These are phyloP conservation scores for Apeltes quadracus DNA, from an alignment of 2,113 vertebrate species.

Conservation along the genomic window DNA sequence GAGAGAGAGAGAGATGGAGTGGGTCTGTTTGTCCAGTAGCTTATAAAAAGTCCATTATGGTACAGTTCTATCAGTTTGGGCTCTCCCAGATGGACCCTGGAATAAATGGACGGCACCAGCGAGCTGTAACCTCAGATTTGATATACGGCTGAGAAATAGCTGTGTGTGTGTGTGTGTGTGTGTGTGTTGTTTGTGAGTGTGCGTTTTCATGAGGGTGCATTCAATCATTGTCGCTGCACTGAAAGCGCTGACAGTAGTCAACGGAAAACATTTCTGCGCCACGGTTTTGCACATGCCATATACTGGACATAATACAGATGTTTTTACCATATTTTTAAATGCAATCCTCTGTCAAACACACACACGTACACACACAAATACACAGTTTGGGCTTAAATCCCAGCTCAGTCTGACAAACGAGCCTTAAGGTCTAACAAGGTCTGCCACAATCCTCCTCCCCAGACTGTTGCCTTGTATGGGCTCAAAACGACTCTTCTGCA, in stretches of 20 bases:
- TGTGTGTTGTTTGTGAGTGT: slow-evolving; percentile 15
- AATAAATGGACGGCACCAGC: slow-evolving; percentile 75
- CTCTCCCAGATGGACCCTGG: slow-evolving; percentile 73
- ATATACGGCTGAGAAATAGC: slow-evolving; percentile 67
- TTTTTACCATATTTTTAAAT: slow-evolving; percentile 59
- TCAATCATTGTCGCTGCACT: slow-evolving; percentile 30
- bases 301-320: slow-evolving; percentile 55
- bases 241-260: slow-evolving; percentile 33
- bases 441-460: slow-evolving; percentile 71
- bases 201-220: slow-evolving; percentile 25
- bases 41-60: slow-evolving; percentile 81
- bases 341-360: slow-evolving; percentile 21
- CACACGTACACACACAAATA: slow-evolving; percentile 26
- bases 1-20: slow-evolving; percentile 59
- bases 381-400: slow-evolving; percentile 68
- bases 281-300: slow-evolving; percentile 34
- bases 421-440: slow-evolving; percentile 73
- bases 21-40: slow-evolving; percentile 73
- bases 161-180: slow-evolving; percentile 19
- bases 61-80: slow-evolving; percentile 72
- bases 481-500: too few relatives aligned
- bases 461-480: slow-evolving; percentile 62
- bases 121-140: slow-evolving; percentile 75
- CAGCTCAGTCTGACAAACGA: slow-evolving; percentile 73
- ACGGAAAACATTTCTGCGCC: slow-evolving; percentile 23